Evolutionary conservation across 2,888 invertebrate genomes (phyloP).

Genomic region (Alloscopus bannaensis): DNA sequence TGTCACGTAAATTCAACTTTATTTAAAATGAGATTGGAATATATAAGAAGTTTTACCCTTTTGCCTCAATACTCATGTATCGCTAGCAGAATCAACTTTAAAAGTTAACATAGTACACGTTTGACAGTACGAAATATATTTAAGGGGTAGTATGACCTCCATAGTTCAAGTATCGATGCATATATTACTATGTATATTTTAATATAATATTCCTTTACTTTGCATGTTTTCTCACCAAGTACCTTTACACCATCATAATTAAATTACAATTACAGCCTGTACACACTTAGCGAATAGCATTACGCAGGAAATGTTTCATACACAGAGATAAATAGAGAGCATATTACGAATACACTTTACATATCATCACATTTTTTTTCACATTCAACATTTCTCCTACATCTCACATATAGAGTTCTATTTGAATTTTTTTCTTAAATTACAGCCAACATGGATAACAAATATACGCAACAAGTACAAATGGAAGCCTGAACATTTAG

Average conservation of each 20-base stretch:
- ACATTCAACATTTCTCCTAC: conserved; percentile 25
- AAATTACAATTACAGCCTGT: neutral
- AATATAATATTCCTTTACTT: neutral
- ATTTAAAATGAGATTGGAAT: conserved; percentile 56
- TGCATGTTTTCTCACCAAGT: neutral
- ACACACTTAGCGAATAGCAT: no score
- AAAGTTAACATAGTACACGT: conserved; percentile 30
- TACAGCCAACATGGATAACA: conserved; percentile 2
- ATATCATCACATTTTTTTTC: conserved; percentile 24
- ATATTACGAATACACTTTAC: neutral
- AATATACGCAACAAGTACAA: conserved; percentile 28
- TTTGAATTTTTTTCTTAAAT: neutral
- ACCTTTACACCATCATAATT: neutral
- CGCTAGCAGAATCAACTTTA: neutral
- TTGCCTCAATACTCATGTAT: conserved; percentile 26
- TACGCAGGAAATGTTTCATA: no score
- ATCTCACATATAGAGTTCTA: neutral
- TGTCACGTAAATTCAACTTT: conserved; percentile 53
- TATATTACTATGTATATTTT: neutral
- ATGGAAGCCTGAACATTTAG: conserved; percentile 58
- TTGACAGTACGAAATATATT: conserved; percentile 55
- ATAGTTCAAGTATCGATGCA: conserved; percentile 15
- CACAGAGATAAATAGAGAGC: no score
- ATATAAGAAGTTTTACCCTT: conserved; percentile 59
- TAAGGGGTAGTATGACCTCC: conserved; percentile 54